A percentile compares a stretch with the other conserved stretches of the same genome.
phyloP scores from a whole-genome alignment of 1,140 invertebrate species.

The Drepana arcuata region DNA sequence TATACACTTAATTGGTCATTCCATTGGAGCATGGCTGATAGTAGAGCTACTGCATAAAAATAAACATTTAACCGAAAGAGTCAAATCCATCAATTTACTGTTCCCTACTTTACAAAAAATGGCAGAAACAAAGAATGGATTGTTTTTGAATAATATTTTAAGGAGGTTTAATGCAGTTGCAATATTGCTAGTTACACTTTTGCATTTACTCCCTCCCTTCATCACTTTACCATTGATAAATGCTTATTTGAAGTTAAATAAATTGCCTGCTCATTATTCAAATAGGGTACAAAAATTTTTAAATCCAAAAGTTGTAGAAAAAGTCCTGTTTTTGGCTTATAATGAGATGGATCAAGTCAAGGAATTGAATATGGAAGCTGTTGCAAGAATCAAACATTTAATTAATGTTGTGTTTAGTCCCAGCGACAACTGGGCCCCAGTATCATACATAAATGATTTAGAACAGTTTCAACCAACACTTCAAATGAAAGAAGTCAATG shows the following conservation, averaged over 20 bases:
- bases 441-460: constrained; percentile 40
- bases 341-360: constrained; percentile 56
- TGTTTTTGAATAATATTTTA: constrained; percentile 34
- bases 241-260: constrained; percentile 33
- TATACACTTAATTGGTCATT: constrained; percentile 57
- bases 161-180: constrained; percentile 27
- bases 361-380: constrained; percentile 26
- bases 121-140: constrained; percentile 42
- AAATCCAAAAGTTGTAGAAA: constrained; percentile 34
- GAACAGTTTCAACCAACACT: constrained; percentile 31
- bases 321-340: constrained; percentile 45
- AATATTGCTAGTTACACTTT: constrained; percentile 28
- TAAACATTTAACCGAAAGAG: constrained; percentile 20
- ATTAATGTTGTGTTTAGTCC: constrained; percentile 45
- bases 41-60: constrained; percentile 39
- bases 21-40: constrained; percentile 57
- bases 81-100: constrained; percentile 41
- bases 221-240: constrained; percentile 26
- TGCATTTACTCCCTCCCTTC: constrained; percentile 27
- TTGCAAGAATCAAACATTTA: constrained; percentile 35
- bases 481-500: constrained; percentile 28
- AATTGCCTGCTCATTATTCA: constrained; percentile 24
- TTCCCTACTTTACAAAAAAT: constrained; percentile 59
- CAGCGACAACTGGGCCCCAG: constrained; percentile 47
- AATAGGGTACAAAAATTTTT: constrained; percentile 31